Base-by-base conservation (phyloP, 2,888 invertebrate species). In the Stictocephala bisonia region DNA sequence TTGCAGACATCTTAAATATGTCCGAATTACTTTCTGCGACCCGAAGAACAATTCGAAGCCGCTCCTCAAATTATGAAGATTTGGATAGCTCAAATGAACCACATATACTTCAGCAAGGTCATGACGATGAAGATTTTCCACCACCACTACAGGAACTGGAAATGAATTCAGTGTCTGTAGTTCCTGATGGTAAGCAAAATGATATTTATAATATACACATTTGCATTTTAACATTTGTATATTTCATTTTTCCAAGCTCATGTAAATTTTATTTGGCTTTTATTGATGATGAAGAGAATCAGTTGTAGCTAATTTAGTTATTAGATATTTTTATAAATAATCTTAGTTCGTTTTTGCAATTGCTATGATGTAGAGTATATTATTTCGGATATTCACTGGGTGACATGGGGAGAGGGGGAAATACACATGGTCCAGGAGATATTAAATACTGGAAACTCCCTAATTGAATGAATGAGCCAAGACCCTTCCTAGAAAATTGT, bases 151-250 rank as follows among this genome's bases (percentile, higher is more conserved):
- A 79, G 73, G 83, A 83, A 66, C 90, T 93, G 79, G 93, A 93
- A 86, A 91, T 93, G 88, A 91, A 92, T 74, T 91, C 92, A 2
- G 91, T 92, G 27, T 89, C 91, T 4, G 93, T 93, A 27, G 91
- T 93, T 26, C 93, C 93, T 76, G 93, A 93, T 85, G 93, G 93
- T 93, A 86, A 81, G 79, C 77, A 41, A 58, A 50, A 56, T 72
- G 29, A 18, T 27, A 1, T 74, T 27, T 68, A 1, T 41, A 50
- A 11, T 40, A 15, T 56, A n/a, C n/a, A n/a, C n/a, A n/a, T n/a
- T n/a, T n/a, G n/a, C n/a, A n/a, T n/a, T 68, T 1, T 69, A 29
- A n/a, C 24, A 20, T 31, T 1, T 35, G 15, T 58, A 29, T 40
- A 9, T 64, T 27, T 4, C 15, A 7, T 22, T 26, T 73, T 20